Conservation (phyloP, 2,888 invertebrate species). For the Linnaemya vulpina region DNA sequence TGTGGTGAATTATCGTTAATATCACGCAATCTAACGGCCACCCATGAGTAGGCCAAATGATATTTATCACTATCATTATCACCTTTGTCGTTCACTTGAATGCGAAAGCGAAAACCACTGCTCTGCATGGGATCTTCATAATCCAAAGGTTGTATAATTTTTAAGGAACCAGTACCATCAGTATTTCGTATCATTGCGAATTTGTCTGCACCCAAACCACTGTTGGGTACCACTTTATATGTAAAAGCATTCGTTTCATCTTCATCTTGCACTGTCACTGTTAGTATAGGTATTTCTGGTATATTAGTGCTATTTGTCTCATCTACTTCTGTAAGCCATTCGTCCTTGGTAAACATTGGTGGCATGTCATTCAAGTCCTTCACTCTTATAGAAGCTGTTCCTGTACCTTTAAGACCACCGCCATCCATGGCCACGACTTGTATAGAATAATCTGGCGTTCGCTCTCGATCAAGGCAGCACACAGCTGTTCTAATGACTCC, state of each 20-base stretch:
- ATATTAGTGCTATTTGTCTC: slow-evolving; percentile 95
- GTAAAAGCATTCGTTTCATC: slow-evolving; percentile 98
- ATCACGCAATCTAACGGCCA: slow-evolving; percentile 94
- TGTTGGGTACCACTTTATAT: slow-evolving; percentile 95
- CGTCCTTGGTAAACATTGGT: slow-evolving; percentile 96
- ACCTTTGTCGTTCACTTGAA: slow-evolving; percentile 95
- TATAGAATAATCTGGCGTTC: slow-evolving; percentile 97
- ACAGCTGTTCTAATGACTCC: slow-evolving; percentile 97
- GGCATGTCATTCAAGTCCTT: slow-evolving; percentile 99
- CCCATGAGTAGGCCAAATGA: slow-evolving; percentile 97
- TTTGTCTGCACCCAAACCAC: slow-evolving; percentile 96
- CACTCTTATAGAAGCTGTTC: slow-evolving; percentile 96
- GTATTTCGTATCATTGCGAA: slow-evolving; percentile 98
- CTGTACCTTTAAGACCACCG: slow-evolving; percentile 93
- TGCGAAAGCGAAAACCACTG: slow-evolving; percentile 96
- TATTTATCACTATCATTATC: slow-evolving; percentile 97
- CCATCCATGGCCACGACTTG: slow-evolving; percentile 98
- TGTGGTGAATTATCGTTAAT: slow-evolving; percentile 98
- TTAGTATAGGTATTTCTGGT: slow-evolving; percentile 95
- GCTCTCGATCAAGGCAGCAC: slow-evolving; percentile 95
- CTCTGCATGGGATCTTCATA: slow-evolving; percentile 97
- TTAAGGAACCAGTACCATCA: slow-evolving; percentile 96
- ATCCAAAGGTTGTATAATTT: slow-evolving; percentile 96
- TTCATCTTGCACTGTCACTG: slow-evolving; percentile 96
- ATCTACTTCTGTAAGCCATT: slow-evolving; percentile 97